phyloP scores from a whole-genome alignment of 2,888 invertebrate species.

The Chloroclysta siterata region DNA sequence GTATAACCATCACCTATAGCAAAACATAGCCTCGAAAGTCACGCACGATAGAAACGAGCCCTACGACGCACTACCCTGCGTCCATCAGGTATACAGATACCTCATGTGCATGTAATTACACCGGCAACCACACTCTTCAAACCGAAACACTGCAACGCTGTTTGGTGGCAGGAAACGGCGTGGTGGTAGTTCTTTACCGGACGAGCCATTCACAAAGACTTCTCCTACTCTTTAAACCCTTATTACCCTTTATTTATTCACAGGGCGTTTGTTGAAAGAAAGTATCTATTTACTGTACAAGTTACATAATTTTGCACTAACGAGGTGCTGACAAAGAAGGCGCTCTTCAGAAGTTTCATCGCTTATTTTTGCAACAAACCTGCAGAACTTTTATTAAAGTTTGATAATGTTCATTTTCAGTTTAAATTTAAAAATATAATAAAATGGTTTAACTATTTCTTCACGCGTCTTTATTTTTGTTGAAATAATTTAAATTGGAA shows the following conservation, averaged over 20 bases:
- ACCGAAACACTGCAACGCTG: too few species aligned
- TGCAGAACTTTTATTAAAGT: constrained; percentile 5
- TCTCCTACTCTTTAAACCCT: too few species aligned
- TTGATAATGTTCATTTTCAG: neutral
- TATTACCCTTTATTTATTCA: constrained; percentile 11
- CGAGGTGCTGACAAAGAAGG: constrained; percentile 29
- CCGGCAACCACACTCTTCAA: too few species aligned
- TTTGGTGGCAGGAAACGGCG: too few species aligned
- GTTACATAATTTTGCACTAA: constrained; percentile 35
- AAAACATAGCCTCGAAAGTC: too few species aligned
- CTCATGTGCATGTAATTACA: too few species aligned
- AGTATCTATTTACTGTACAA: constrained; percentile 30
- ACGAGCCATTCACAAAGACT: too few species aligned
- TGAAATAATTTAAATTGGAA: neutral
- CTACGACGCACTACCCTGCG: too few species aligned
- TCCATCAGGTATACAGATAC: too few species aligned
- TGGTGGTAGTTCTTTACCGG: too few species aligned
- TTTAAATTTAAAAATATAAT: neutral
- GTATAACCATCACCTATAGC: too few species aligned
- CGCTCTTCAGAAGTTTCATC: constrained; percentile 22
- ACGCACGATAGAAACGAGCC: too few species aligned
- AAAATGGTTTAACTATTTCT: neutral
- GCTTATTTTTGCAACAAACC: constrained; percentile 17
- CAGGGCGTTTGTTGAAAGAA: constrained; percentile 31
- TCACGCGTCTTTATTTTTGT: neutral